Base-by-base conservation (phyloP, 1,140 invertebrate genomes). In the Caenorhabditis latens region DNA sequence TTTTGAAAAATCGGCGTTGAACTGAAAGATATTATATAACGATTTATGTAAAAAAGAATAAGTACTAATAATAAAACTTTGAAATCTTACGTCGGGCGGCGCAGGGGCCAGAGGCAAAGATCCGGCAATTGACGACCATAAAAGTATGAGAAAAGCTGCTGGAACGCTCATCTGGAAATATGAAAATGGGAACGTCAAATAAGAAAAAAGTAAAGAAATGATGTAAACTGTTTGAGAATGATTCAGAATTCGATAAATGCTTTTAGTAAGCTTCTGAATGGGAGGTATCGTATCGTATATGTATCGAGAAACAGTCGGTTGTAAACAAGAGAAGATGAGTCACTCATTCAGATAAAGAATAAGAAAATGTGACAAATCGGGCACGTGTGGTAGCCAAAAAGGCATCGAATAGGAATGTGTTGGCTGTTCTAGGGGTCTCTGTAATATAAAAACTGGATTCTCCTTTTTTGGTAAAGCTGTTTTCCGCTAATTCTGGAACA, bases 71-170 rank as follows among this genome's bases (percentile, higher is more conserved):
- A 4, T 13, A 79, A 9, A 14, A 79, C 1, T 71, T 40, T 32
- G 24, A 40, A 42, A 79, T 50, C 71, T 79, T 79, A 79, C 71
- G 13, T 79, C 71, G 71, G 71, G 71, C 5, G 71, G 46, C 46
- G 71, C 71, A 13, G 71, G 71, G 53, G 71, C 71, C 71, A 79
- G 46, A 50, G 71, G 71, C 71, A 79, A 79, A n/a, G 71, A 79
- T 79, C 71, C 71, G 19, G 71, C 71, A 79, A 79, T 79, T 79
- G 71, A 79, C 21, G 14, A 79, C 71, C 71, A 79, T 79, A 79
- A 79, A 79, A 79, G 71, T 21, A 79, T 24, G 46, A 79, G 71
- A 79, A 79, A 79, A 79, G 46, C 71, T 13, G 71, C 14, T 48
- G 71, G 46, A 79, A 50, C 71, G 71, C 71, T 79, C 71, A 79